Evolutionary conservation across 2,797 vertebrate species (phyloP).

Genomic region (Mareca strepera): DNA sequence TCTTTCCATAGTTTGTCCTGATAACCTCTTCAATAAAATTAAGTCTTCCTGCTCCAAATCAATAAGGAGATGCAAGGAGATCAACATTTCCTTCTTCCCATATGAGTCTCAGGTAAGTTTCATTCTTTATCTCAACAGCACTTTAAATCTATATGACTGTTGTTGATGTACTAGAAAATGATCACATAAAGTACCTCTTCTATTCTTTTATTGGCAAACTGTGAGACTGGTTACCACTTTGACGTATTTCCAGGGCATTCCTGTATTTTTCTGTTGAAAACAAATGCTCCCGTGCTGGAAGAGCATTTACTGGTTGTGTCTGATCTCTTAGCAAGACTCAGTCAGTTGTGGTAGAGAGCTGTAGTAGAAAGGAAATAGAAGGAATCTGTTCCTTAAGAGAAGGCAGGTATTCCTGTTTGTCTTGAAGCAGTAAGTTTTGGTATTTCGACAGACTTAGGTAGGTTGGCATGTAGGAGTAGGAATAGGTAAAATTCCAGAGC

Average conservation of each 20-base stretch:
- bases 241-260: background rate
- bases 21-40: conserved; percentile 91
- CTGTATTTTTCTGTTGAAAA: background rate
- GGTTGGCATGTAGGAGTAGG: background rate
- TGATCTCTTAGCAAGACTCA: background rate
- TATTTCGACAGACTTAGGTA: background rate
- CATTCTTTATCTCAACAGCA: background rate
- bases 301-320: background rate
- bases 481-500: background rate
- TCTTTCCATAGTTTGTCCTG: conserved; percentile 84
- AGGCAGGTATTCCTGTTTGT: background rate
- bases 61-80: conserved; percentile 92
- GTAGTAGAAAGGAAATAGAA: background rate
- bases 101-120: conserved; percentile 89
- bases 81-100: conserved; percentile 93
- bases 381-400: background rate
- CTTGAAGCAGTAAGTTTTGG: background rate
- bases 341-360: background rate
- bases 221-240: background rate
- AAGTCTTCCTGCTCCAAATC: conserved; percentile 88
- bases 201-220: background rate
- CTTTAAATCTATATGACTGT: background rate
- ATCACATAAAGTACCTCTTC: background rate
- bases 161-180: background rate
- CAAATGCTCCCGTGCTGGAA: background rate